These are phyloP conservation scores for Pararge aegeria DNA, from an alignment of 1,140 invertebrate genomes.

Conservation along the genomic window DNA sequence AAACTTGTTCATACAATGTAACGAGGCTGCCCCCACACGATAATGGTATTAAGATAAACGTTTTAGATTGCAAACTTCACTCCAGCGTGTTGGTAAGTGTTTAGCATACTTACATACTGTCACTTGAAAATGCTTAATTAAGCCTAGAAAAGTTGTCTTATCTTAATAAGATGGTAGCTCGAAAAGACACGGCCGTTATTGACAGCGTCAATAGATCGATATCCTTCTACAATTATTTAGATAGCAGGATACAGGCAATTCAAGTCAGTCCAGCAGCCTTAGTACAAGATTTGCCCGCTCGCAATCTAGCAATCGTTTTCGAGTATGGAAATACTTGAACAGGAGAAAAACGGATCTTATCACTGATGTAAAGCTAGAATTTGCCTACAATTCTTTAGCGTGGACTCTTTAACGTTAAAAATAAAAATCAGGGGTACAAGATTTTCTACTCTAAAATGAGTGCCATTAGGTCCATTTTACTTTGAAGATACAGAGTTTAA, in stretches of 20 bases:
- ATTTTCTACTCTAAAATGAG: too few relatives aligned
- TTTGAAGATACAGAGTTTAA: too few relatives aligned
- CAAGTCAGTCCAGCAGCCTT: too few relatives aligned
- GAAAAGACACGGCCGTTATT: conserved; percentile 29
- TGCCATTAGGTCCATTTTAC: too few relatives aligned
- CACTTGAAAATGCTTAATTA: conserved; percentile 21
- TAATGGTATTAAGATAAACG: conserved; percentile 2
- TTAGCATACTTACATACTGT: conserved; percentile 2
- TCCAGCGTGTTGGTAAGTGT: conserved; percentile 1
- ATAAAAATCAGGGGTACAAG: too few relatives aligned
- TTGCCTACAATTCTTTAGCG: too few relatives aligned
- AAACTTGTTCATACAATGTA: conserved; percentile 6
- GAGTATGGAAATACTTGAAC: too few relatives aligned
- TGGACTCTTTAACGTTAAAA: too few relatives aligned
- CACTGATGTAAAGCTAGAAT: too few relatives aligned
- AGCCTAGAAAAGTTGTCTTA: conserved; percentile 20
- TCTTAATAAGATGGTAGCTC: conserved; percentile 19
- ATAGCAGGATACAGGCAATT: conserved; percentile 68
- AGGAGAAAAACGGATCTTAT: too few relatives aligned
- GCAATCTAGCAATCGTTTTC: too few relatives aligned
- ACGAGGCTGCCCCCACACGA: not conserved
- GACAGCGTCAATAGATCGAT: conserved; percentile 33
- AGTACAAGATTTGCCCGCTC: too few relatives aligned
- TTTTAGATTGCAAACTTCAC: conserved; percentile 2
- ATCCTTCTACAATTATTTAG: conserved; percentile 35